Percentiles rank a stretch among this genome's conserved stretches.
Conservation (phyloP, 1,140 invertebrate genomes). For the Cotesia vestalis region DNA sequence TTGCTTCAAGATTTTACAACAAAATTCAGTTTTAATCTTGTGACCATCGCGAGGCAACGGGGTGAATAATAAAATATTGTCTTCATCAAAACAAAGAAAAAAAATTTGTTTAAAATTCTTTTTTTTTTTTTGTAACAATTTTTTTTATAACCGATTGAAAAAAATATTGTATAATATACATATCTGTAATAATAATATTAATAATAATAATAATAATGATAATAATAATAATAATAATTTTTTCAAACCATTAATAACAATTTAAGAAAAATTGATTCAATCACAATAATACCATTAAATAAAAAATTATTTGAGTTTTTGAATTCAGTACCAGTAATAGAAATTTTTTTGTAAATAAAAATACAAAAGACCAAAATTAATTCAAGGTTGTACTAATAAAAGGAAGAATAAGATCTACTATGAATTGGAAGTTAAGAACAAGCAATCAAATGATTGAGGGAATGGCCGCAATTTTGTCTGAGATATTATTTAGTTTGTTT, state of each 20-base stretch:
- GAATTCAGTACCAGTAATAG: too few species aligned
- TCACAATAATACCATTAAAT: too few species aligned
- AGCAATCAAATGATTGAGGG: neutral
- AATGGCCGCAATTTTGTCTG: conserved; percentile 29
- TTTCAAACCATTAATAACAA: too few species aligned
- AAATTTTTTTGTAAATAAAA: too few species aligned
- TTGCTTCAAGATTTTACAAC: conserved; percentile 40
- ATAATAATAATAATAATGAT: too few species aligned
- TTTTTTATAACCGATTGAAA: neutral
- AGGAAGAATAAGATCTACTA: neutral
- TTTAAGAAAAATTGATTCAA: too few species aligned
- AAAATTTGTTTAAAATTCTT: conserved; percentile 36
- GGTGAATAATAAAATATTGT: conserved; percentile 51
- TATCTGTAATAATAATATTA: too few species aligned
- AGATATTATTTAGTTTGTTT: conserved; percentile 6
- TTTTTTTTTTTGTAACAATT: neutral
- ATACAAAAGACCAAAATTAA: neutral
- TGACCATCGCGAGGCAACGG: conserved; percentile 43
- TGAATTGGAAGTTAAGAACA: conserved; percentile 22
- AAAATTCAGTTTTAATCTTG: conserved; percentile 37
- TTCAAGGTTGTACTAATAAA: neutral
- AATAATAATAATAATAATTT: too few species aligned
- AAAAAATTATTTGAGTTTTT: too few species aligned
- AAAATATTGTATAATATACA: too few species aligned
- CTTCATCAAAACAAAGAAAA: conserved; percentile 37